These are phyloP conservation scores for Dendropsophus ebraccatus DNA, from an alignment of 2,113 vertebrate species.

Conservation along the genomic window DNA sequence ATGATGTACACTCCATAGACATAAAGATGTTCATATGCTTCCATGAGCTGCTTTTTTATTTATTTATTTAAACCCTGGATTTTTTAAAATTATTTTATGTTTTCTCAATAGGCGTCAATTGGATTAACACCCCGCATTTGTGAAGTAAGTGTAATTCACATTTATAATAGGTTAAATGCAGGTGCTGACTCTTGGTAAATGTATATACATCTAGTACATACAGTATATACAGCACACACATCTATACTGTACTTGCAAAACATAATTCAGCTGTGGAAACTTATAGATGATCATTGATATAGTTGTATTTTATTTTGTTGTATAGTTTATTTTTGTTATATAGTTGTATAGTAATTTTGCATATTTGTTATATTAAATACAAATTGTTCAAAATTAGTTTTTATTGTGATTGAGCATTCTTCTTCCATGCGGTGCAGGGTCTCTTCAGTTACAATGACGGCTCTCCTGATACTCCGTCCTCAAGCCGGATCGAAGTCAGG, in stretches of 20 bases:
- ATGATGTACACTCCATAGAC: too few species aligned
- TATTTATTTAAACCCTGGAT: not conserved
- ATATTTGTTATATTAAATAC: not conserved
- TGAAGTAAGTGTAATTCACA: constrained; percentile 77
- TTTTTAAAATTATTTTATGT: constrained; percentile 63
- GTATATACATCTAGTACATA: not conserved
- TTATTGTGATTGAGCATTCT: too few species aligned
- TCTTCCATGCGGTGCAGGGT: too few species aligned
- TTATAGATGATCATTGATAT: not conserved
- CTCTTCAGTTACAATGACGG: constrained; percentile 83
- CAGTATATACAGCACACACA: not conserved
- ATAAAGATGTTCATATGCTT: too few species aligned
- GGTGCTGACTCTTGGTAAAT: not conserved
- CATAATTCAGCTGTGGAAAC: too few species aligned
- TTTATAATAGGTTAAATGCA: not conserved
- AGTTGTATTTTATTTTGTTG: not conserved
- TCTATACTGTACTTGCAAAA: too few species aligned
- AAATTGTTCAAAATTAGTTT: too few species aligned
- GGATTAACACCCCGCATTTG: constrained; percentile 96
- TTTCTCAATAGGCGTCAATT: constrained; percentile 78
- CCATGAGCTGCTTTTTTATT: too few species aligned
- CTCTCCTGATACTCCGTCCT: constrained; percentile 76
- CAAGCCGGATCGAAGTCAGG: constrained; percentile 93
- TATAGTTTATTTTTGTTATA: too few species aligned
- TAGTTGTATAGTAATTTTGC: not conserved